These are phyloP conservation scores for Drosophila imparisetae DNA, from an alignment of 2,888 invertebrate species.

Conservation along the genomic window DNA sequence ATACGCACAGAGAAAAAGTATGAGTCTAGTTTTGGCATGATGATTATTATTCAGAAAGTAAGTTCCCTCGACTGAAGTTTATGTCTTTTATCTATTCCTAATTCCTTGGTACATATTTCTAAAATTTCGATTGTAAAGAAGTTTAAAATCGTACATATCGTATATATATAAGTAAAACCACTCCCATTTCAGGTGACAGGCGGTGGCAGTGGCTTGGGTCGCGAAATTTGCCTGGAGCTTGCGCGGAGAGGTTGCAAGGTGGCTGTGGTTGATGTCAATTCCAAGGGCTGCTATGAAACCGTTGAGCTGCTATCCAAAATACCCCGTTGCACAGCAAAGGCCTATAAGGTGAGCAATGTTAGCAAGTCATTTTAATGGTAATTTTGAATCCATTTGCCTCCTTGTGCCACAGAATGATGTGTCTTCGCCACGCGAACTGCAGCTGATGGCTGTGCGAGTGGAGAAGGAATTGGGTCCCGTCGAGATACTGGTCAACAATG, in stretches of 20 bases:
- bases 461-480: conserved; percentile 84
- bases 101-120: fast-evolving
- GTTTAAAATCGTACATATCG: too few species aligned
- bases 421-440: conserved; percentile 82
- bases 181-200: conserved; percentile 84
- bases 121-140: too few species aligned
- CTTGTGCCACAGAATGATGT: conserved; percentile 80
- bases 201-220: conserved; percentile 85
- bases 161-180: neutral
- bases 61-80: too few species aligned
- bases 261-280: conserved; percentile 84
- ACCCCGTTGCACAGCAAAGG: conserved; percentile 81
- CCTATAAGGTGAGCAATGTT: conserved; percentile 79
- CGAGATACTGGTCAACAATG: conserved; percentile 85
- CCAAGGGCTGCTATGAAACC: conserved; percentile 82
- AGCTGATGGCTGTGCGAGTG: conserved; percentile 81
- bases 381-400: neutral
- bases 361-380: neutral
- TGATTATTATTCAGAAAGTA: neutral
- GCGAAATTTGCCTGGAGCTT: conserved; percentile 84
- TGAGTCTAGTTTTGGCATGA: neutral
- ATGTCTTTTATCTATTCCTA: neutral
- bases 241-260: conserved; percentile 84
- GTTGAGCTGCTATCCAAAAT: conserved; percentile 81
- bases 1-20: neutral